Conservation (phyloP, 2,888 invertebrate species). For the Erebia epiphron region DNA sequence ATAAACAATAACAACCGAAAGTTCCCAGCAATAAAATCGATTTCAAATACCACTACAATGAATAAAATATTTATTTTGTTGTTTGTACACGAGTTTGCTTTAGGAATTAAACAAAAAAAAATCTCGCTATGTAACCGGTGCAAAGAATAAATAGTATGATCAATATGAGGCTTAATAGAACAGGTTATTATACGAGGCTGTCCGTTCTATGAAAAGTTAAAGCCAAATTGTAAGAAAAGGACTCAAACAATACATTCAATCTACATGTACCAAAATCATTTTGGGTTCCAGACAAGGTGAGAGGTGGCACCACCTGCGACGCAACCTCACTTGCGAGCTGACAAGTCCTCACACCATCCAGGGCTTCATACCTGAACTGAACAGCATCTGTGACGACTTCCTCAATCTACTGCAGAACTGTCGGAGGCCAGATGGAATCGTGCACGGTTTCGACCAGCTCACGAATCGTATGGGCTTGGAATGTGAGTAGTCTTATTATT, state of each 20-base stretch:
- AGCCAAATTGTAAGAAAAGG: not conserved
- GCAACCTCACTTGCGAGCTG: constrained; percentile 88
- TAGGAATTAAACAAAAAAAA: no score
- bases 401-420: constrained; percentile 84
- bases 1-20: no score
- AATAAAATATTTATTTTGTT: no score
- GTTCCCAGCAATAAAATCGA: no score
- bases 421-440: constrained; percentile 74
- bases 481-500: constrained; percentile 76
- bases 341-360: constrained; percentile 90
- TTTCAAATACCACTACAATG: no score
- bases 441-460: constrained; percentile 87
- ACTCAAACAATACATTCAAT: not conserved
- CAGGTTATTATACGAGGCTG: no score
- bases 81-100: no score
- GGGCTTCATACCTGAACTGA: constrained; percentile 88
- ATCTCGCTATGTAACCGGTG: no score
- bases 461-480: constrained; percentile 91
- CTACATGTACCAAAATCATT: not conserved
- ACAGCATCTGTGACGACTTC: constrained; percentile 90
- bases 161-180: no score
- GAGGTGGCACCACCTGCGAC: constrained; percentile 89
- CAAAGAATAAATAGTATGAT: no score
- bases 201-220: no score
- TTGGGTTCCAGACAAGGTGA: constrained; percentile 85